Evolutionary conservation across 2,888 invertebrate species (phyloP).

Genomic region (Peribatodes rhomboidaria): DNA sequence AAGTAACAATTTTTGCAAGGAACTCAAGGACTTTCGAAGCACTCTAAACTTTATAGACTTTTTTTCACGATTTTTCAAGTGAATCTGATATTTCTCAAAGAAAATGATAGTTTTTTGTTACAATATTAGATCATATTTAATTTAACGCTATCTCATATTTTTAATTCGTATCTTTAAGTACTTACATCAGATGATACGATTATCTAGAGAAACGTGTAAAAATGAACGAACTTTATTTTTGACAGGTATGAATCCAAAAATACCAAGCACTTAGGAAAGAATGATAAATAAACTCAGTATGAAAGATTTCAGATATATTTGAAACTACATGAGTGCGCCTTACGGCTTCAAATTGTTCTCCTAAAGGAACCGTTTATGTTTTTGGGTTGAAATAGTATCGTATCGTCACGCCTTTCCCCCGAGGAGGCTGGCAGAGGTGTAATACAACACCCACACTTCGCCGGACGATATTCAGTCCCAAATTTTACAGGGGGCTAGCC

Average conservation of each 20-base stretch:
- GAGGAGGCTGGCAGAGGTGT: no score
- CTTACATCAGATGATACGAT: neutral
- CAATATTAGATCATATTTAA: neutral
- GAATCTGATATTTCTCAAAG: neutral
- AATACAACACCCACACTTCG: no score
- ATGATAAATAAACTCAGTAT: conserved; percentile 19
- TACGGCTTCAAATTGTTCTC: no score
- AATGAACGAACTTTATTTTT: conserved; percentile 15
- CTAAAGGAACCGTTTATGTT: no score
- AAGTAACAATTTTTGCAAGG: neutral
- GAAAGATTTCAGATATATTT: conserved; percentile 5
- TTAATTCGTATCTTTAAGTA: conserved; percentile 3
- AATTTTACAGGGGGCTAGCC: no score
- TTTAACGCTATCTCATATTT: neutral
- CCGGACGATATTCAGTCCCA: no score
- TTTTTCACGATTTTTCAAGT: no score
- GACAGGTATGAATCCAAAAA: conserved; percentile 24
- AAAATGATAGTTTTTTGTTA: neutral
- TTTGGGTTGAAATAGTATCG: no score
- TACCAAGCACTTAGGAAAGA: conserved; percentile 21
- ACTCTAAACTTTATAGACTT: neutral
- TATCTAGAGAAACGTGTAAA: conserved; percentile 15
- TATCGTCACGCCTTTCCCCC: no score
- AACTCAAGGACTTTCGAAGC: neutral
- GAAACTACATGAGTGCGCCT: neutral